phyloP scores from a whole-genome alignment of 2,888 invertebrate species.

The Hedya salicella region DNA sequence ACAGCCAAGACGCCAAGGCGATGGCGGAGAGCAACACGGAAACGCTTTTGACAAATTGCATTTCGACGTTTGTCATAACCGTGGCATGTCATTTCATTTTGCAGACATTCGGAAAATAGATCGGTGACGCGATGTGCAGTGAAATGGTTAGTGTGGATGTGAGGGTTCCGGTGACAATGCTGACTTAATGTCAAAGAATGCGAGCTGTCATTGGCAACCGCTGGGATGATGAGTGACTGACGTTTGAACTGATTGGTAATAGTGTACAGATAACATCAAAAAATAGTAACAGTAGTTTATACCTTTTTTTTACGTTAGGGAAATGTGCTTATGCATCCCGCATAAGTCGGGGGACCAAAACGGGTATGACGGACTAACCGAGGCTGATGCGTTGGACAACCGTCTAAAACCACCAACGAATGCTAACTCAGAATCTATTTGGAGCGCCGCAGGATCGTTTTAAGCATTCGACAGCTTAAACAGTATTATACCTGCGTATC shows the following conservation, averaged over 20 bases:
- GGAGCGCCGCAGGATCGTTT: too few relatives aligned
- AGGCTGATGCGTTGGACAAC: too few relatives aligned
- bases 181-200: not conserved
- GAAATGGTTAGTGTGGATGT: slow-evolving; percentile 26
- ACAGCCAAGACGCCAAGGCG: slow-evolving; percentile 32
- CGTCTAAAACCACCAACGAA: too few relatives aligned
- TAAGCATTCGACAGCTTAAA: too few relatives aligned
- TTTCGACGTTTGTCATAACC: slow-evolving; percentile 31
- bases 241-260: not conserved
- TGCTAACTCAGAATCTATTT: too few relatives aligned
- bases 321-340: too few relatives aligned
- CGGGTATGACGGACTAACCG: too few relatives aligned
- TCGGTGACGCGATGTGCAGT: slow-evolving; percentile 75
- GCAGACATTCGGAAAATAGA: slow-evolving; percentile 81
- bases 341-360: too few relatives aligned
- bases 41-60: slow-evolving; percentile 43
- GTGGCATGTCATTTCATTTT: slow-evolving; percentile 78
- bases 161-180: slow-evolving; percentile 16
- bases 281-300: too few relatives aligned
- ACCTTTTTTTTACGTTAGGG: too few relatives aligned
- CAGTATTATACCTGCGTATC: too few relatives aligned
- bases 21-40: slow-evolving; percentile 15
- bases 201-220: not conserved
- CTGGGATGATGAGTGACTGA: not conserved
- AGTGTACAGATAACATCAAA: too few relatives aligned